Evolutionary conservation across 2,888 invertebrate species (phyloP).

Genomic region (Sinopyrophorus schimmeli): DNA sequence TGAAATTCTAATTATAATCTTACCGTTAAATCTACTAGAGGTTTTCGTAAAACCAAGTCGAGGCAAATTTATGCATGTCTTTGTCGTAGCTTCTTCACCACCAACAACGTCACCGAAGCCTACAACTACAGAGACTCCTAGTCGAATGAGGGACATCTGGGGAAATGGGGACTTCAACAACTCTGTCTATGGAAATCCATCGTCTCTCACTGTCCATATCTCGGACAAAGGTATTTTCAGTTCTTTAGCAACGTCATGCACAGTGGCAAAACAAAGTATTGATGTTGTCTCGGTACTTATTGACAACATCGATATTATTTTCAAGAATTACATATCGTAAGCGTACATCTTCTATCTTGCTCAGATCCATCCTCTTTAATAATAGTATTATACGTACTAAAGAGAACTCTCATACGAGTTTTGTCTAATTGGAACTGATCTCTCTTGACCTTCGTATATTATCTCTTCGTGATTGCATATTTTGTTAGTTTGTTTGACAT

Average conservation of each 20-base stretch:
- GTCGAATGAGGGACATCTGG: slow-evolving; percentile 52
- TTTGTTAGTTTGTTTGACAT: slow-evolving; percentile 37
- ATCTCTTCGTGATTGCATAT: slow-evolving; percentile 36
- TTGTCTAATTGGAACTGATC: slow-evolving; percentile 36
- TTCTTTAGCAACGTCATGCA: slow-evolving; percentile 18
- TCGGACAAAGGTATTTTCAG: slow-evolving; percentile 59
- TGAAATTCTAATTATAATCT: slow-evolving; percentile 10
- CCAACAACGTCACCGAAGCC: slow-evolving; percentile 81
- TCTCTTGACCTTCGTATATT: slow-evolving; percentile 37
- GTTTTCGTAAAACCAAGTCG: slow-evolving; percentile 15
- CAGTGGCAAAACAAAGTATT: slow-evolving; percentile 36
- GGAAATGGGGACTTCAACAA: slow-evolving; percentile 60
- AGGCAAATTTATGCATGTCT: slow-evolving; percentile 42
- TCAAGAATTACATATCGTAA: slow-evolving; percentile 2
- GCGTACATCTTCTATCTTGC: slow-evolving; percentile 14
- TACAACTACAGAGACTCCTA: slow-evolving; percentile 66
- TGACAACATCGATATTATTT: slow-evolving; percentile 23
- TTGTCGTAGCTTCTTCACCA: slow-evolving; percentile 72
- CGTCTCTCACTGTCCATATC: slow-evolving; percentile 65
- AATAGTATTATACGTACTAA: slow-evolving; percentile 19
- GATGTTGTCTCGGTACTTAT: slow-evolving; percentile 19
- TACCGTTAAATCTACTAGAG: slow-evolving; percentile 6
- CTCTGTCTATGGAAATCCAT: slow-evolving; percentile 65
- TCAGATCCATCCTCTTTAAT: slow-evolving; percentile 30
- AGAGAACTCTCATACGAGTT: slow-evolving; percentile 23